phyloP scores from a whole-genome alignment of 2,888 invertebrate species.

The Eupithecia centaureata region DNA sequence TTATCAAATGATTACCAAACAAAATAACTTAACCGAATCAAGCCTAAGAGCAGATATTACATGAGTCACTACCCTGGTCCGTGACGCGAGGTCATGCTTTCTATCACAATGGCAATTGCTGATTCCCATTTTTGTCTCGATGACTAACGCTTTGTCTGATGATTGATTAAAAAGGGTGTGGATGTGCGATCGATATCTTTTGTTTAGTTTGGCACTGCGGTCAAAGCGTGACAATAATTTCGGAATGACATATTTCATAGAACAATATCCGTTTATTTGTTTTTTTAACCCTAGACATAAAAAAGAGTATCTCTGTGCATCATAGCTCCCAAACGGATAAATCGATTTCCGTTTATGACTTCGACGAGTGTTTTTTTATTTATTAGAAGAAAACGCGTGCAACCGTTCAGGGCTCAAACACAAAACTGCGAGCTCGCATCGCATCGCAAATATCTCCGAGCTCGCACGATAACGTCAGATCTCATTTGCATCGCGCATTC shows the following conservation, averaged over 20 bases:
- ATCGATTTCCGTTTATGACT: too few species aligned
- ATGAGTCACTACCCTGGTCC: conserved; percentile 52
- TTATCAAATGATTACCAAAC: neutral
- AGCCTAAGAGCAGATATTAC: conserved; percentile 15
- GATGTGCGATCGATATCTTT: conserved; percentile 20
- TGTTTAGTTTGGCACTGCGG: conserved; percentile 2
- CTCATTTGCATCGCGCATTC: too few species aligned
- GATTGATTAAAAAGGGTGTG: conserved; percentile 25
- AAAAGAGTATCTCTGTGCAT: too few species aligned
- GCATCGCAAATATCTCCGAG: too few species aligned
- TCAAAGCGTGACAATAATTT: conserved; percentile 4
- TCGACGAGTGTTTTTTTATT: too few species aligned
- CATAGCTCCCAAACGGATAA: too few species aligned
- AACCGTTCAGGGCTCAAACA: too few species aligned
- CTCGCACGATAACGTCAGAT: too few species aligned
- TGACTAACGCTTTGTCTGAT: conserved; percentile 52
- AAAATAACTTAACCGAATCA: conserved; percentile 5
- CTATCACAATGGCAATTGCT: conserved; percentile 58
- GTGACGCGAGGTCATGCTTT: conserved; percentile 50
- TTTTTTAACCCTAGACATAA: too few species aligned
- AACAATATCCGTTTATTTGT: neutral
- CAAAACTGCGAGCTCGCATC: too few species aligned
- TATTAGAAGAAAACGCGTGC: too few species aligned
- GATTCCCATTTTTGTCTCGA: conserved; percentile 54
- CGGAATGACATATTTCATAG: neutral